Base-by-base conservation (phyloP, 2,888 invertebrate species). In the Spodoptera littoralis region DNA sequence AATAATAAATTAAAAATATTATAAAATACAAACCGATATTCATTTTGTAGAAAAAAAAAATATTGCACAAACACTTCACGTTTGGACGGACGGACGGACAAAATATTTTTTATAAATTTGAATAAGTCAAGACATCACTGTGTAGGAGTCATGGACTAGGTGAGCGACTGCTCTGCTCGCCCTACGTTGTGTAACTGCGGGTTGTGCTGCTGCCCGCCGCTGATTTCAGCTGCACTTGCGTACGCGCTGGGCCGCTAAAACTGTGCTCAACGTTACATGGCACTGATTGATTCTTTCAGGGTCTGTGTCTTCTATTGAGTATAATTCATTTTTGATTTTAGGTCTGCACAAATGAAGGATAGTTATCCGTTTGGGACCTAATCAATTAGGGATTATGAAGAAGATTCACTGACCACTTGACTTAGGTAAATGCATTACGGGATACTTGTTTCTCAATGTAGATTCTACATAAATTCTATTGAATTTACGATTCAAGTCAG, bases 141-240 rank as follows among this genome's bases (percentile, higher is more conserved):
- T n/a, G 36, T 42, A 42, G 24, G n/a, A n/a, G 24, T 42, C 48
- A 46, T 41, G 11, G 41, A 30, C 59, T 60, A 55, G 48, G 62
- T 55, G 47, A 67, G 62, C 84, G 88, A 75, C 84, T 77, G 82
- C 51, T 61, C 84, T 62, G 76, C 62, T 62, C 69, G 85, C 83
- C 84, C 82, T 81, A 79, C 62, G 82, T 88, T 86, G 86, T 89
- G 86, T 82, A 87, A 91, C 87, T 90, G 88, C 70, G 77, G 73
- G 70, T 6, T 55, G 45, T 60, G 60, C 58, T 63, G 63, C 70
- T 66, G 76, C 61, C 46, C 49, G 46, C 73, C 70, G 65, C 65
- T 63, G 55, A 67, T 75, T 77, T 77, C 78, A 79, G 80, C 47
- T 68, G 74, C 80, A 71, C 42, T 60, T 54, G 66, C 72, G 67